These are phyloP conservation scores for Tenebrio molitor DNA, from an alignment of 1,140 invertebrate species.

Conservation along the genomic window DNA sequence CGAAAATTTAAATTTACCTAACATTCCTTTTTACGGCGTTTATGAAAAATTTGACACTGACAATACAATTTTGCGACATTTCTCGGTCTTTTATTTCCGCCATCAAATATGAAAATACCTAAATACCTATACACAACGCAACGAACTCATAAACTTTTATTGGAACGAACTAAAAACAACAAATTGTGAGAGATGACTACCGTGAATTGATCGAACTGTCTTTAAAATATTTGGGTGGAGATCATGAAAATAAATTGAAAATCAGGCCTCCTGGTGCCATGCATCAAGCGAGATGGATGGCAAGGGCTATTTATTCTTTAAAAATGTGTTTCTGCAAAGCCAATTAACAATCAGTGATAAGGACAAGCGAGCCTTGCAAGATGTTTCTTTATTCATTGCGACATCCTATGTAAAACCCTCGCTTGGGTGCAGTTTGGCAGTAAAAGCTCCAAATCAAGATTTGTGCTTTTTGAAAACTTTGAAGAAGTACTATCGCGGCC, in stretches of 20 bases:
- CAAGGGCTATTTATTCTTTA: conserved; percentile 63
- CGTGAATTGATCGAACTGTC: conserved; percentile 64
- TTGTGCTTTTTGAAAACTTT: conserved; percentile 42
- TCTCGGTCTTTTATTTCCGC: too few relatives aligned
- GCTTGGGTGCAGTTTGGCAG: conserved; percentile 47
- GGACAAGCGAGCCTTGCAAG: conserved; percentile 43
- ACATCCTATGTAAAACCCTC: conserved; percentile 43
- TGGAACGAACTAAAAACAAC: conserved; percentile 49
- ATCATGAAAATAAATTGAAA: conserved; percentile 59
- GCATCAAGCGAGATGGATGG: conserved; percentile 66
- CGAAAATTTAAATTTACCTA: too few relatives aligned
- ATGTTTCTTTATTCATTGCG: conserved; percentile 46
- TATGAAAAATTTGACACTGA: too few relatives aligned
- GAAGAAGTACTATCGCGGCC: too few relatives aligned
- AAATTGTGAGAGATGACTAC: conserved; percentile 63
- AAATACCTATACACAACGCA: background rate
- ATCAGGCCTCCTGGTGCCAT: conserved; percentile 64
- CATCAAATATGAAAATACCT: too few relatives aligned
- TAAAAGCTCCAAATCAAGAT: conserved; percentile 51
- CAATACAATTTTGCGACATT: too few relatives aligned
- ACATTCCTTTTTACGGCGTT: too few relatives aligned
- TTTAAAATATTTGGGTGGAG: conserved; percentile 65
- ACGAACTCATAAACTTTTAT: conserved; percentile 49
- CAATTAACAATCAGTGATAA: conserved; percentile 54
- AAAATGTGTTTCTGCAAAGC: conserved; percentile 52